Conservation (phyloP, 2,888 invertebrate species). For the Limnephilus marmoratus region DNA sequence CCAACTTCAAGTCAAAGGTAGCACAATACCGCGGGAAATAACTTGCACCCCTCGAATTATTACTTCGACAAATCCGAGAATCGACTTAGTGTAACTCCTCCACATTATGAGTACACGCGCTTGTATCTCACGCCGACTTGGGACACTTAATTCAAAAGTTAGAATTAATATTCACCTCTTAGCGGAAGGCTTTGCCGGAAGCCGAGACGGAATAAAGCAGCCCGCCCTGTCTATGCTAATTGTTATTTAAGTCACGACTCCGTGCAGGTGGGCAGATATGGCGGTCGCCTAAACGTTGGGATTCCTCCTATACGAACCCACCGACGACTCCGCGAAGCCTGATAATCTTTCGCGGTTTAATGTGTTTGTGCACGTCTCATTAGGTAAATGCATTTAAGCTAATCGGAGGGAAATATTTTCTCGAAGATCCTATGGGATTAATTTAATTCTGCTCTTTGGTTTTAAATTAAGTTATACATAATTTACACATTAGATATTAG, state of each 20-base stretch:
- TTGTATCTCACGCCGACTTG: slow-evolving; percentile 15
- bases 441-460: neutral
- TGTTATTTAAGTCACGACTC: slow-evolving; percentile 37
- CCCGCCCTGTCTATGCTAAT: slow-evolving; percentile 25
- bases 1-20: neutral
- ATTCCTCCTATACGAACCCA: neutral
- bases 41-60: neutral
- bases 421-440: neutral
- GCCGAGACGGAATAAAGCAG: slow-evolving; percentile 18
- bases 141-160: slow-evolving; percentile 46
- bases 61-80: neutral
- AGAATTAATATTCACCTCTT: slow-evolving; percentile 60
- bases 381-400: neutral
- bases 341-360: neutral
- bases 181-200: slow-evolving; percentile 46
- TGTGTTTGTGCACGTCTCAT: neutral
- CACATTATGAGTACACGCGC: neutral
- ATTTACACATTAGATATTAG: neutral
- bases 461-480: neutral
- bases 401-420: neutral
- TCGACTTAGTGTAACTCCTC: neutral
- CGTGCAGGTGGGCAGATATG: slow-evolving; percentile 32
- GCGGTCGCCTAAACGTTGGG: neutral
- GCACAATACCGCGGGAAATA: neutral
- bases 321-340: neutral